Percentiles rank a stretch among this genome's conserved stretches.
Conservation (phyloP, 1,140 invertebrate species). For the Oreohelix idahoensis region DNA sequence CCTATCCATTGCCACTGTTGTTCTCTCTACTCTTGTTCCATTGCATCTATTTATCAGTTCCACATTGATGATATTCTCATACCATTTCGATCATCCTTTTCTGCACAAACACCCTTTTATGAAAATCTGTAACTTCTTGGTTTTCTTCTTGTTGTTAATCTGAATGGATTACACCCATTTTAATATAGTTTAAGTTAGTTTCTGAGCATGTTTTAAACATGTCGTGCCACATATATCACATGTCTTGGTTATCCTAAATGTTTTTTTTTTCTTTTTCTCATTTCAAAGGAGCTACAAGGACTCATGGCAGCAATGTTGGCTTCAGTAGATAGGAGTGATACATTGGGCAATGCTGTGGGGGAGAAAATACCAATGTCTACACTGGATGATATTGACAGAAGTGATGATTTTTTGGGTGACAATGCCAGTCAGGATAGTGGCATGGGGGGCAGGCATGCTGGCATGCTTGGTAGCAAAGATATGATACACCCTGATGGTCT, state of each 20-base stretch:
- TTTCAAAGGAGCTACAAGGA: slow-evolving; percentile 19
- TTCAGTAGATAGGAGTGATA: neutral
- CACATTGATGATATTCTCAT: too few species aligned
- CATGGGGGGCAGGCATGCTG: slow-evolving; percentile 27
- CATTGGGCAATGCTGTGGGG: neutral
- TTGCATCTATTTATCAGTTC: too few species aligned
- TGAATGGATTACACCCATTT: too few species aligned
- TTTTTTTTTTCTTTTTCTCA: neutral
- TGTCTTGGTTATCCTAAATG: neutral
- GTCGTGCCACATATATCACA: too few species aligned
- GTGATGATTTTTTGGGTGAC: slow-evolving; percentile 1
- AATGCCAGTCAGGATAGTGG: slow-evolving; percentile 37
- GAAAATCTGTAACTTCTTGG: too few species aligned
- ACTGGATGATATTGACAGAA: slow-evolving; percentile 29
- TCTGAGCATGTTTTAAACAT: too few species aligned
- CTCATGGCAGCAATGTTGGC: slow-evolving; percentile 28
- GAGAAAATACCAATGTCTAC: slow-evolving; percentile 28
- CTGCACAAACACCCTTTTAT: too few species aligned
- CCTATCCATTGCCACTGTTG: too few species aligned
- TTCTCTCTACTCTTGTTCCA: too few species aligned
- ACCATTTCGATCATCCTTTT: too few species aligned
- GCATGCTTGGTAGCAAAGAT: slow-evolving; percentile 2
- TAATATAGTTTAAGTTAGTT: too few species aligned
- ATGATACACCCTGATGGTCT: neutral
- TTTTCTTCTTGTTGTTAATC: too few species aligned